phyloP scores from a whole-genome alignment of 2,113 vertebrate genomes.

The Turnix velox region DNA sequence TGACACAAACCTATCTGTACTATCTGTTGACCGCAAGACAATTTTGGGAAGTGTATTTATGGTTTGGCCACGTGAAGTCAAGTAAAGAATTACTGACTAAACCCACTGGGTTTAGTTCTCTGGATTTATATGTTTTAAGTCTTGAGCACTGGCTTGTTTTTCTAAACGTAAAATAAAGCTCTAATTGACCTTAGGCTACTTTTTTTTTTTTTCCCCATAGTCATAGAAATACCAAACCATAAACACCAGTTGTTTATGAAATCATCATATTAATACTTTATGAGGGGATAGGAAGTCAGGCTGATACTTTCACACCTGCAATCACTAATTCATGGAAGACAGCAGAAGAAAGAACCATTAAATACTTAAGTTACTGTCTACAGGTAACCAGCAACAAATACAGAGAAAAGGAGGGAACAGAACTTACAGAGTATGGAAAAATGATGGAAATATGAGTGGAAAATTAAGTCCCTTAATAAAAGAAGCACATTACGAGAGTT shows the following conservation, averaged over 20 bases:
- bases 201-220: neutral
- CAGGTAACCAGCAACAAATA: neutral
- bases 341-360: neutral
- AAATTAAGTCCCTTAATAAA: neutral
- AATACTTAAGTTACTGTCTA: neutral
- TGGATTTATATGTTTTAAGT: neutral
- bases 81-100: neutral
- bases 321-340: neutral
- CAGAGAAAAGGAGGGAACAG: neutral
- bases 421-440: neutral
- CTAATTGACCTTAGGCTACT: neutral
- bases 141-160: neutral
- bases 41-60: neutral
- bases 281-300: neutral
- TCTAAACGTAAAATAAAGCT: neutral
- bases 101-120: neutral
- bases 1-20: neutral
- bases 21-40: neutral
- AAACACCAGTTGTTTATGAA: neutral
- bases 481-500: neutral
- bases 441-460: rapidly evolving
- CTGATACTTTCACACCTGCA: neutral
- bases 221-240: neutral
- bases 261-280: neutral
- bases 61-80: neutral